A percentile compares a stretch with the other conserved stretches of the same genome.
These are phyloP conservation scores for Cheilosia soror DNA, from an alignment of 2,888 invertebrate species.

Conservation along the genomic window DNA sequence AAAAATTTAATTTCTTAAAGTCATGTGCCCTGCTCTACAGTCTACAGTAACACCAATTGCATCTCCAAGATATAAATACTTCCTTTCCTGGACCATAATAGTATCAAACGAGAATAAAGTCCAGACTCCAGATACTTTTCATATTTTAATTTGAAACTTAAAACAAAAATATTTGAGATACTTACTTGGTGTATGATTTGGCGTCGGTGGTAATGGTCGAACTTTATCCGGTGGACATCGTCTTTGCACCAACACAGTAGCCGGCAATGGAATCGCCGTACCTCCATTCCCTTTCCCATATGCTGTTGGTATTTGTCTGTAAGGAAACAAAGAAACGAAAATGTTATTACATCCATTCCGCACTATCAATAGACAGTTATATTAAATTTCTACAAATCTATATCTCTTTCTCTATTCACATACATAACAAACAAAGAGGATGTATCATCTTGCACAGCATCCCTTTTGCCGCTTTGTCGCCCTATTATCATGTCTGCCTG, in stretches of 20 bases:
- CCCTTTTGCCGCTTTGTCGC: constrained; percentile 21
- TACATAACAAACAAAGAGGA: constrained; percentile 23
- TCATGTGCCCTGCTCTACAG: too few species aligned
- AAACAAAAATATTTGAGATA: constrained; percentile 52
- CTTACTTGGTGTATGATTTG: constrained; percentile 85
- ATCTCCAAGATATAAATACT: too few species aligned
- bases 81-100: too few species aligned
- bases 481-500: constrained; percentile 36
- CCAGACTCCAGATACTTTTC: too few species aligned
- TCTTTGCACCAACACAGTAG: constrained; percentile 90
- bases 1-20: too few species aligned
- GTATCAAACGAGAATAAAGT: too few species aligned
- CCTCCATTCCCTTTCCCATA: constrained; percentile 86
- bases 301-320: constrained; percentile 88
- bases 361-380: constrained; percentile 18
- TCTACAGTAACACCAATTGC: too few species aligned
- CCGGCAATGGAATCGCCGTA: constrained; percentile 92
- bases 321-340: constrained; percentile 29
- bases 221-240: constrained; percentile 92
- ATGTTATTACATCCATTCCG: constrained; percentile 18
- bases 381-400: constrained; percentile 22
- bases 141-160: not conserved
- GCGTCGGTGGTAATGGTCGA: constrained; percentile 89
- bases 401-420: not conserved
- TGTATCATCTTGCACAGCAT: not conserved